phyloP scores from a whole-genome alignment of 2,797 vertebrate genomes.

The Pteropus rufus region DNA sequence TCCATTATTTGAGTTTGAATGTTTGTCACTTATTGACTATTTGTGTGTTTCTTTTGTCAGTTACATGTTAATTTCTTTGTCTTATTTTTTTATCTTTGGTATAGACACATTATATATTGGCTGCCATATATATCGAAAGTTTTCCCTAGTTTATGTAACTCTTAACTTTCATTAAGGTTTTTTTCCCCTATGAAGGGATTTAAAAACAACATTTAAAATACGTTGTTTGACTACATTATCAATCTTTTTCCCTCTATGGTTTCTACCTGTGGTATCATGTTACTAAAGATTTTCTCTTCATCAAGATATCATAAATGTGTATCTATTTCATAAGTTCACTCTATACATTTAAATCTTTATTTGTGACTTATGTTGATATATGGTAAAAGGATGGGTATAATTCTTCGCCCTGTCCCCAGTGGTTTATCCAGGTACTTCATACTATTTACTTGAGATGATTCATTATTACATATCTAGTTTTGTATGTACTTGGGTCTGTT shows the following conservation, averaged over 20 bases:
- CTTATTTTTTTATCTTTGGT: neutral
- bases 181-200: neutral
- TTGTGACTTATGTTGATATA: neutral
- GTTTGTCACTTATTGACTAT: neutral
- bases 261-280: neutral
- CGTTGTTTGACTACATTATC: neutral
- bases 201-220: neutral
- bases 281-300: neutral
- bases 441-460: neutral
- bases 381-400: neutral
- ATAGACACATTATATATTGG: neutral
- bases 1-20: neutral
- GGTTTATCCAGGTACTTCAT: neutral
- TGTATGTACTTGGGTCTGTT: neutral
- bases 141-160: neutral
- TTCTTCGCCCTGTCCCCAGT: neutral
- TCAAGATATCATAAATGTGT: neutral
- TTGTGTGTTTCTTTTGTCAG: neutral
- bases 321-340: neutral
- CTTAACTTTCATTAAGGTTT: neutral
- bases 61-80: neutral
- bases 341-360: neutral
- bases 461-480: neutral
- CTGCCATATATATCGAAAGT: neutral
- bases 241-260: neutral